These are phyloP conservation scores for Gadus chalcogrammus DNA, from an alignment of 2,113 vertebrate genomes.

Conservation along the genomic window DNA sequence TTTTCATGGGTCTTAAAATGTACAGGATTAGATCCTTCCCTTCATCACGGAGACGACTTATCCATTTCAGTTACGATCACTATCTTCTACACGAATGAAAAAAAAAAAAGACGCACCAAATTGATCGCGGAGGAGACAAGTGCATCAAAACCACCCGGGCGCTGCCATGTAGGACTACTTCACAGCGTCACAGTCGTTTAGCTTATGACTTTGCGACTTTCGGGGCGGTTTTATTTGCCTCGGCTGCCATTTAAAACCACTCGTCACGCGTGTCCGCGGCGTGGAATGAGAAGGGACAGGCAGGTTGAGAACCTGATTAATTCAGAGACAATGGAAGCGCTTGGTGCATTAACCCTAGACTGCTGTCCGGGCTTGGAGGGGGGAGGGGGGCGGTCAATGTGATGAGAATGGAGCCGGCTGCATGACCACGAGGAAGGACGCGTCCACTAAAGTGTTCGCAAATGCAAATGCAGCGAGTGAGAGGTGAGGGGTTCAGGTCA, in stretches of 20 bases:
- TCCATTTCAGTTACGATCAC: slow-evolving; percentile 49
- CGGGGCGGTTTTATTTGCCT: slow-evolving; percentile 15
- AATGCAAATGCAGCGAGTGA: slow-evolving; percentile 70
- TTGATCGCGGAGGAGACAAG: slow-evolving; percentile 32
- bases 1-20: slow-evolving; percentile 52
- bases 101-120: slow-evolving; percentile 9
- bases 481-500: slow-evolving; percentile 65
- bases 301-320: slow-evolving; percentile 63
- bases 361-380: slow-evolving; percentile 45
- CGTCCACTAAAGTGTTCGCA: slow-evolving; percentile 33
- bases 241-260: slow-evolving; percentile 53
- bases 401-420: slow-evolving; percentile 72
- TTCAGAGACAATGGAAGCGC: slow-evolving; percentile 64
- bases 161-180: slow-evolving; percentile 5
- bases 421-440: slow-evolving; percentile 26
- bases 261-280: slow-evolving; percentile 55
- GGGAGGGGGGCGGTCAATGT: slow-evolving; percentile 48
- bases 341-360: slow-evolving; percentile 70
- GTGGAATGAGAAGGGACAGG: slow-evolving; percentile 57
- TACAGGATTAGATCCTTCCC: slow-evolving; percentile 27
- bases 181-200: slow-evolving; percentile 13
- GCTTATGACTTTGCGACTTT: slow-evolving; percentile 42
- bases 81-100: no score
- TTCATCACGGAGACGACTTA: slow-evolving; percentile 35
- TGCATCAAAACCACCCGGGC: slow-evolving; percentile 5